phyloP scores from a whole-genome alignment of 2,113 vertebrate species.

The Argyrosomus japonicus region DNA sequence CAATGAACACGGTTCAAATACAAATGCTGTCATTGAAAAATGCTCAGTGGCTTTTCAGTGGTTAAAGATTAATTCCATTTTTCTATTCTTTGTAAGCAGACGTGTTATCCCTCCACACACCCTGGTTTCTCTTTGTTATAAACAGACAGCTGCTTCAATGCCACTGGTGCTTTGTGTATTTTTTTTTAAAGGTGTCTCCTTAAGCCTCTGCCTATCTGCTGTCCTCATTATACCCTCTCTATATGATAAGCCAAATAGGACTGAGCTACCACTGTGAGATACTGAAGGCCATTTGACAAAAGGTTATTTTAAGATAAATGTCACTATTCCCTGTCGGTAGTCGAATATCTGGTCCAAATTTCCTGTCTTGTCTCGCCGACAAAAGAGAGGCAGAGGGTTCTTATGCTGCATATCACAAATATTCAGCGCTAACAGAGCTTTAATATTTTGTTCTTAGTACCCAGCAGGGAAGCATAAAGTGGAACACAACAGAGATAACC shows the following conservation, averaged over 20 bases:
- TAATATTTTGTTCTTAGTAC: conserved; percentile 10
- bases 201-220: conserved; percentile 54
- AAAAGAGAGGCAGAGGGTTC: conserved; percentile 10
- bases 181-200: conserved; percentile 41
- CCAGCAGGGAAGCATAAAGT: conserved; percentile 34
- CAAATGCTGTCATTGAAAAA: neutral
- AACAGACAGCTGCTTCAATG: conserved; percentile 10
- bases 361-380: conserved; percentile 3
- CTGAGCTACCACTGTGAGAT: conserved; percentile 51
- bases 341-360: conserved; percentile 45
- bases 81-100: conserved; percentile 3
- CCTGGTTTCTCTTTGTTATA: conserved; percentile 19
- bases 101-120: conserved; percentile 23
- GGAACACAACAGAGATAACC: conserved; percentile 21
- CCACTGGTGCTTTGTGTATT: conserved; percentile 33
- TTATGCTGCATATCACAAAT: conserved; percentile 2
- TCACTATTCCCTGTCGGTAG: conserved; percentile 40
- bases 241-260: conserved; percentile 72
- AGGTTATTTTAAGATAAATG: conserved; percentile 74
- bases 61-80: neutral
- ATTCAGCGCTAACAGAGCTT: neutral
- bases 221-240: conserved; percentile 69
- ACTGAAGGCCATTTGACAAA: conserved; percentile 63
- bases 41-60: neutral
- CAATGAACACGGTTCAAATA: neutral